Conservation (phyloP, 2,797 vertebrate species). For the Tokudaia muenninki region DNA sequence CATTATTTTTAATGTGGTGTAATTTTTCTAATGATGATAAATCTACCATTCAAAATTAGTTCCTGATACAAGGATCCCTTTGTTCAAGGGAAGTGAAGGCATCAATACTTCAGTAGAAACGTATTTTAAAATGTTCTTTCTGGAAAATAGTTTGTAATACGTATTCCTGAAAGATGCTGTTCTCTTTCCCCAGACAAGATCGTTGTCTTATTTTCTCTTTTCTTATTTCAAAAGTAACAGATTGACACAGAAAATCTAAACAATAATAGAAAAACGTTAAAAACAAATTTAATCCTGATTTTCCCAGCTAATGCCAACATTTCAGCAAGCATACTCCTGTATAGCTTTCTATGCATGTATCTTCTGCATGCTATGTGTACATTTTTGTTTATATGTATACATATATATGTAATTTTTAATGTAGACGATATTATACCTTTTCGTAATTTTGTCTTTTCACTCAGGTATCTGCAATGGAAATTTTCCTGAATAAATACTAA, state of each 20-base stretch:
- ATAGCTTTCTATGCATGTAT: background rate
- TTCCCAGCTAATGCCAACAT: background rate
- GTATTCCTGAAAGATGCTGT: slow-evolving; percentile 30
- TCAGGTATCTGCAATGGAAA: background rate
- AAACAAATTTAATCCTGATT: slow-evolving; percentile 30
- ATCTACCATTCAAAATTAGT: background rate
- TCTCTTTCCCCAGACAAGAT: background rate
- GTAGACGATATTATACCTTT: background rate
- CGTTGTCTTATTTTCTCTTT: slow-evolving; percentile 32
- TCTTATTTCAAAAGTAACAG: slow-evolving; percentile 13
- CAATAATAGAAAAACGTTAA: background rate
- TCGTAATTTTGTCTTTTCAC: background rate
- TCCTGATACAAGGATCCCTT: slow-evolving; percentile 40
- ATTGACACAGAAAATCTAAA: background rate
- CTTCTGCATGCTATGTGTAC: background rate
- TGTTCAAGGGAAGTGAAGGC: background rate
- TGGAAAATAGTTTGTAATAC: slow-evolving; percentile 44
- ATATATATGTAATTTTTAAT: background rate
- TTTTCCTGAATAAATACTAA: slow-evolving; percentile 24
- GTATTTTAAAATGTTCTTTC: slow-evolving; percentile 62
- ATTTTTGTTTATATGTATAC: background rate
- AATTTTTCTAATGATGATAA: slow-evolving; percentile 9
- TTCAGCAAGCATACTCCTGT: background rate
- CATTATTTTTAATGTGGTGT: background rate
- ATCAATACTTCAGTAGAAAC: slow-evolving; percentile 42